A percentile compares a stretch with the other conserved stretches of the same genome.
Evolutionary conservation across 2,797 vertebrate species (phyloP).

Genomic region (Pseudocheirus occidentalis): DNA sequence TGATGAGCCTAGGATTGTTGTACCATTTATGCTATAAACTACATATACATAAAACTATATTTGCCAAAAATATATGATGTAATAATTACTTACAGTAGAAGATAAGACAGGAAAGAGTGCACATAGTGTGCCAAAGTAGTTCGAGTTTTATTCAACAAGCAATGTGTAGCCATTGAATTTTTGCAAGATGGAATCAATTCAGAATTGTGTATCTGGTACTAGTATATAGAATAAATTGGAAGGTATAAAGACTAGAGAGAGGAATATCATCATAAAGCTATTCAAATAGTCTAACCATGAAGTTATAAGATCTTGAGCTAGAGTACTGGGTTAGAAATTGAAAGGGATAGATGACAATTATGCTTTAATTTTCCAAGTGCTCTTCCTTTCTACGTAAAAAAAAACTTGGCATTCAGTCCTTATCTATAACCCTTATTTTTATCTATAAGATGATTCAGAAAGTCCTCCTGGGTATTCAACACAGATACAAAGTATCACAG

Average conservation of each 20-base stretch:
- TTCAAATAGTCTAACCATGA: not conserved
- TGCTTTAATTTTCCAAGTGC: not conserved
- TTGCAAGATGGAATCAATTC: not conserved
- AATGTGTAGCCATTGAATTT: not conserved
- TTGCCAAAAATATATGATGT: not conserved
- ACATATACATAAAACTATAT: not conserved
- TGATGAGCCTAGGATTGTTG: not conserved
- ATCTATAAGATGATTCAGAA: conserved; percentile 18
- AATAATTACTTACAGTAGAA: not conserved
- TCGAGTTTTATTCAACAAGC: not conserved
- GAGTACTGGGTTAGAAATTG: not conserved
- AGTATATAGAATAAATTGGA: not conserved
- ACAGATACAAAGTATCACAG: conserved; percentile 16
- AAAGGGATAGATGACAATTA: not conserved
- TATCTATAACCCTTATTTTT: not conserved
- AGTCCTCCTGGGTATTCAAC: not conserved
- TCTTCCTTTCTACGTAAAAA: not conserved
- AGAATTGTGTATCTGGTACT: not conserved
- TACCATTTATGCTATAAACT: not conserved
- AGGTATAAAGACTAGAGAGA: not conserved
- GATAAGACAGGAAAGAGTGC: not conserved
- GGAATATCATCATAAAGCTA: not conserved
- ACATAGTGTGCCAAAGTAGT: not conserved
- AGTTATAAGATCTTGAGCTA: not conserved
- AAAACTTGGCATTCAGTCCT: not conserved